Base-by-base conservation (phyloP, 2,797 vertebrate genomes). In the Remorina albescens region DNA sequence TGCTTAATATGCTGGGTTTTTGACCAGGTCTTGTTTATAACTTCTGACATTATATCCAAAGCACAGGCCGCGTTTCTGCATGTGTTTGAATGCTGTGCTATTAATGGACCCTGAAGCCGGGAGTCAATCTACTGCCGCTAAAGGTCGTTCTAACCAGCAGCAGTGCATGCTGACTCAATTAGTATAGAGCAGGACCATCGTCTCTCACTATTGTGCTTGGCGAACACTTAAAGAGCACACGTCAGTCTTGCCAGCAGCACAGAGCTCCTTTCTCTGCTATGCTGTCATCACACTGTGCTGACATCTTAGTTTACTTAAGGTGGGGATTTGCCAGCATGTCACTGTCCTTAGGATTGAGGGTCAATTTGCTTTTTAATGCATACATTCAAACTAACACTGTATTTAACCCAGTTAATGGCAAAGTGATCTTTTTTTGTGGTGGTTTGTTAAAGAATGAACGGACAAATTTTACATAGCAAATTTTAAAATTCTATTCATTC, bases 121-220 rank as follows among this genome's bases (percentile, higher is more conserved):
- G 74, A 90, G 86, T 91, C 86, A 88, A 88, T 88, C 85, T 85
- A 42, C 85, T 84, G 77, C 87, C 84, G 76, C 80, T 78, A 80
- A 86, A 86, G 84, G 85, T 90, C 69, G 53, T 61, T 79, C 66
- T 72, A 77, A 90, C 83, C 74, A 85, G 89, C 83, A 85, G 89
- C 88, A 71, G 66, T 81, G 80, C 91, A 91, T 83, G 86, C 83
- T 93, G 92, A 92, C 92, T 88, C 91, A 90, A 93, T 95, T 93
- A 94, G 86, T 79, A 86, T 77, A 76, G 89, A 86, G 79, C 70
- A 54, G 80, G 71, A 85, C 78, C 85, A 83, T 87, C 66, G 82
- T 90, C 86, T 91, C 89, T 85, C 69, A 65, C 80, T 92, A 82
- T 92, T 94, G 88, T 91, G 80, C 83, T 94, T 94, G 93, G 92